These are phyloP conservation scores for Mechanitis messenoides DNA, from an alignment of 2,888 invertebrate species.

Conservation along the genomic window DNA sequence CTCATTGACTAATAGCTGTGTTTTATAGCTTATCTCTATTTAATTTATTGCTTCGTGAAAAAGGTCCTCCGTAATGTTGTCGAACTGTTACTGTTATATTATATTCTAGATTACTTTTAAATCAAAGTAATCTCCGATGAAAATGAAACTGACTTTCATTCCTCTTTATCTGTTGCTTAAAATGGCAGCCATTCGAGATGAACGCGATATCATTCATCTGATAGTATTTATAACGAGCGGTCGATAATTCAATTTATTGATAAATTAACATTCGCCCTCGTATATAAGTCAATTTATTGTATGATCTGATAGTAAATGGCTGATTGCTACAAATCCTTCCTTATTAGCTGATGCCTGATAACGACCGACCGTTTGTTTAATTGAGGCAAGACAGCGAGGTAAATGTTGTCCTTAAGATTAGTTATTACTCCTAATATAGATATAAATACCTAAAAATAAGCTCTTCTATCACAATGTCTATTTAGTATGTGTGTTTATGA, in stretches of 20 bases:
- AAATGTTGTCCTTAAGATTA: too few relatives aligned
- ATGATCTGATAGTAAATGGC: slow-evolving; percentile 12
- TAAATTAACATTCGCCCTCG: slow-evolving; percentile 8
- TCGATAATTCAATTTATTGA: slow-evolving; percentile 16
- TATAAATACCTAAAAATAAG: too few relatives aligned
- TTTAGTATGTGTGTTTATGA: too few relatives aligned
- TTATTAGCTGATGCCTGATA: neutral
- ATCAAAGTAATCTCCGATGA: too few relatives aligned
- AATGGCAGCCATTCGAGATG: neutral
- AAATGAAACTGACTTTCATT: neutral
- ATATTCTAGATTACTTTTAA: too few relatives aligned
- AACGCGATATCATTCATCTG: slow-evolving; percentile 12
- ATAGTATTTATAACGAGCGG: slow-evolving; percentile 7
- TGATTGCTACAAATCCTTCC: slow-evolving; percentile 13
- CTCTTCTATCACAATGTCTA: too few relatives aligned
- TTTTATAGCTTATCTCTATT: neutral
- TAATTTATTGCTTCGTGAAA: neutral
- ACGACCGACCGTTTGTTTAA: too few relatives aligned
- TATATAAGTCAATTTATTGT: slow-evolving; percentile 7
- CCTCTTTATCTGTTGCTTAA: neutral
- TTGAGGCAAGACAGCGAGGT: too few relatives aligned
- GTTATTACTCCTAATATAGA: too few relatives aligned
- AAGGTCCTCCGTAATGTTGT: too few relatives aligned
- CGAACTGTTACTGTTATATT: too few relatives aligned
- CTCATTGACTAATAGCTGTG: neutral